Percentiles rank a stretch among this genome's conserved stretches.
Conservation (phyloP, 2,797 vertebrate genomes). For the Halcyon leucocephala region DNA sequence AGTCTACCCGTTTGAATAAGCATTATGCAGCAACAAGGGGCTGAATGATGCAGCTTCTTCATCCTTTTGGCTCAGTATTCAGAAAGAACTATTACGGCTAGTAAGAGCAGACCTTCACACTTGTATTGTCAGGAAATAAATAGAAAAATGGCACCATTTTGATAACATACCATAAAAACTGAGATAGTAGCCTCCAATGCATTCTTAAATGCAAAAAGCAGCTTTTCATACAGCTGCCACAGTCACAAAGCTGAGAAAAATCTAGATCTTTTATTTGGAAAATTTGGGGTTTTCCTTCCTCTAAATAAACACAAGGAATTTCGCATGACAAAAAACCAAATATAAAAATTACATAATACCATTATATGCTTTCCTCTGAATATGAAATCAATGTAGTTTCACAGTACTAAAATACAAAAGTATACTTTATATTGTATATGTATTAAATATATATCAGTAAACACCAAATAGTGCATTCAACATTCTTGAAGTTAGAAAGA, state of each 20-base stretch:
- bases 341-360: neutral
- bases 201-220: neutral
- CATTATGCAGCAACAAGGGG: neutral
- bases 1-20: neutral
- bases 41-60: neutral
- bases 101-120: neutral
- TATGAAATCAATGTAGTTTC: neutral
- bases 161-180: neutral
- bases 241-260: neutral
- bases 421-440: neutral
- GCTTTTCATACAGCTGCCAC: neutral
- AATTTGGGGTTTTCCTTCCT: neutral
- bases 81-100: neutral
- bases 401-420: neutral
- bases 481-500: neutral
- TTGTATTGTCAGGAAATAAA: neutral
- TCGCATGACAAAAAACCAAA: neutral
- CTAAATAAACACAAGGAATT: neutral
- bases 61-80: neutral
- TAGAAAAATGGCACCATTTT: fast-evolving
- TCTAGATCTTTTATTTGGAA: neutral
- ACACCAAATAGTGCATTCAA: neutral
- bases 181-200: neutral
- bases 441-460: slow-evolving; percentile 3
- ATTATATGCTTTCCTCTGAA: neutral